Percentiles rank a stretch among this genome's conserved stretches.
These are phyloP conservation scores for Delphinus delphis DNA, from an alignment of 2,113 vertebrate species.

Conservation along the genomic window DNA sequence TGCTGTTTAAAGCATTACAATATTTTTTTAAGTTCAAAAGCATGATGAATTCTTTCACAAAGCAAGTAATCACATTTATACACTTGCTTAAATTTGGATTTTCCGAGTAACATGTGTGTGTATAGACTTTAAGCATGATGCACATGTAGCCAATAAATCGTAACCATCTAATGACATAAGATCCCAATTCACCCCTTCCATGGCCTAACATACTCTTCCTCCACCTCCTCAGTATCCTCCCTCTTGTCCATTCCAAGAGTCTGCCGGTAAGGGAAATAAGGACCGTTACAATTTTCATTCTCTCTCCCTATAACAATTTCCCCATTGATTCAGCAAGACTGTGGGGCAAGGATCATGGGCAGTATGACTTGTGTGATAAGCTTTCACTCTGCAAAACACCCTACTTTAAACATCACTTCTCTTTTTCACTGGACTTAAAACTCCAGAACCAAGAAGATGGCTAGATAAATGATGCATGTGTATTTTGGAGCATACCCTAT, in stretches of 20 bases:
- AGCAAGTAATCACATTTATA: background rate
- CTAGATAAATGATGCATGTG: background rate
- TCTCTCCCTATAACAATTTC: slow-evolving; percentile 59
- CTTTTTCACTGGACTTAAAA: background rate
- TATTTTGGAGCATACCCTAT: background rate
- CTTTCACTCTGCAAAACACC: background rate
- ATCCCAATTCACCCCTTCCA: background rate
- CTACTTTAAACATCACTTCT: background rate
- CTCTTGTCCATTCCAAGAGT: background rate
- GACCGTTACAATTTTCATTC: background rate
- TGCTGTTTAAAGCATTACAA: background rate
- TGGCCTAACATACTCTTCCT: background rate
- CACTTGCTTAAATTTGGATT: background rate
- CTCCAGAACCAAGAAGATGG: background rate
- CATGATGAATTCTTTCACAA: background rate
- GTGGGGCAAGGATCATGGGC: background rate
- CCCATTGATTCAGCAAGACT: slow-evolving; percentile 40
- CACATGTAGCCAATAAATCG: background rate
- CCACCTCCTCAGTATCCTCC: background rate
- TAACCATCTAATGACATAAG: background rate
- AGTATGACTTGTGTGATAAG: background rate
- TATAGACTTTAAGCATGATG: background rate
- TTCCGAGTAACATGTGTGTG: background rate
- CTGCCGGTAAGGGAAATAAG: slow-evolving; percentile 17
- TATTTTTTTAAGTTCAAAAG: background rate